Base-by-base conservation (phyloP, 2,113 vertebrate species). In the Neodontobutis hainanensis region DNA sequence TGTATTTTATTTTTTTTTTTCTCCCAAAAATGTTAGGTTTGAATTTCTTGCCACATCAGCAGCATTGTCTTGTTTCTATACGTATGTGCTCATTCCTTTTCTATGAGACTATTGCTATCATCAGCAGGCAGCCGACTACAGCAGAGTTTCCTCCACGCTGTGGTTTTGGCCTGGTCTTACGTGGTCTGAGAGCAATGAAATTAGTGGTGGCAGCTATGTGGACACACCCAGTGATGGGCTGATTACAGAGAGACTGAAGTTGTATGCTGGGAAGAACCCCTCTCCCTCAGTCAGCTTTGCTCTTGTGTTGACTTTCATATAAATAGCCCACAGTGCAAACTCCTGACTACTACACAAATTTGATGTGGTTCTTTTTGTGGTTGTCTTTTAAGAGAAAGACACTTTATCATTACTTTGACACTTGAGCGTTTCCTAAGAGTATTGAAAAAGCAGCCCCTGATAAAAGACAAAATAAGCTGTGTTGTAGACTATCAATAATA, bases 161-260 rank as follows among this genome's bases (percentile, higher is more conserved):
- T 82, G 90, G 87, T 87, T 38, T 89, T 90, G 86, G 86, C 85
- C 84, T 66, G 4, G 60, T 53, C 85, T 79, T 59, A 53, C 80
- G 70, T 83, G 84, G 89, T 84, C 77, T 80, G 74, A 77, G 82
- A 85, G 83, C 85, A 92, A 89, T 92, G 83, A 89, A 93, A 90
- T 92, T 91, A 92, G 91, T 73, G 90, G 89, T 91, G 77, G 76
- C 67, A 90, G 77, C 85, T 87, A 85, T 77, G 81, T 61, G 44
- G 92, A 85, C 92, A 92, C 92, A 90, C 91, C 92, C 92, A 88
- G 80, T 69, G 85, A 93, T 91, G 82, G 86, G 75, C 88, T 92
- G 92, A 93, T 93, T 92, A 92, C 89, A 93, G 92, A 90, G 89
- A 85, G 81, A 74, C 83, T 70, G 68, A 77, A 66, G 72, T 62